Evolutionary conservation across 2,888 invertebrate species (phyloP).

Genomic region (Ferdinandea cuprea): DNA sequence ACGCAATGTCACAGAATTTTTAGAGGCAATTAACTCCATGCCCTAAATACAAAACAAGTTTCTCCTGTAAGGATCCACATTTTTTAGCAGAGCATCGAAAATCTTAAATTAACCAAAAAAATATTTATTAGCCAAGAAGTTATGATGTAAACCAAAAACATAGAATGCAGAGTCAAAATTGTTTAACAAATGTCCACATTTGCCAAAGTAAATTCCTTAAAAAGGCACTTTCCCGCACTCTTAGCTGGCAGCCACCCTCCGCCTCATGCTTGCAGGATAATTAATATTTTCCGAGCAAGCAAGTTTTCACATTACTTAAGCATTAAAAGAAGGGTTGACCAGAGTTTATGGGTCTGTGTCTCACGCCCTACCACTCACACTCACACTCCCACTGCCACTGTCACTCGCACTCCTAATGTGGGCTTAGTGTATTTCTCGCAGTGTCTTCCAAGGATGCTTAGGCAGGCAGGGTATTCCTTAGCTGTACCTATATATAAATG

Average conservation of each 20-base stretch:
- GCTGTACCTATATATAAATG: constrained; percentile 16
- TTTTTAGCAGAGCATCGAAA: too few species aligned
- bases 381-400: constrained; percentile 16
- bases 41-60: too few species aligned
- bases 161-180: too few species aligned
- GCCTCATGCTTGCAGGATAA: constrained; percentile 47
- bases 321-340: constrained; percentile 74
- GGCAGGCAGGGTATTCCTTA: constrained; percentile 24
- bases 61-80: too few species aligned
- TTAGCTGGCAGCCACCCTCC: not conserved
- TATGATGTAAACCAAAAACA: too few species aligned
- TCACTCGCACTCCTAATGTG: not conserved
- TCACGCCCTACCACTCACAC: constrained; percentile 16
- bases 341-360: constrained; percentile 64
- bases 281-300: constrained; percentile 74
- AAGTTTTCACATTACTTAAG: constrained; percentile 73
- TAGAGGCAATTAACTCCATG: too few species aligned
- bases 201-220: too few species aligned
- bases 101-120: too few species aligned
- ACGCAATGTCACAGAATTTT: too few species aligned
- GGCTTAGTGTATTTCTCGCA: not conserved
- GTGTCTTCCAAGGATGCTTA: constrained; percentile 66
- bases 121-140: too few species aligned
- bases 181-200: too few species aligned
- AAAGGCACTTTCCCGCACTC: too few species aligned